phyloP scores from a whole-genome alignment of 2,797 vertebrate genomes.

The Crocidura indochinensis region DNA sequence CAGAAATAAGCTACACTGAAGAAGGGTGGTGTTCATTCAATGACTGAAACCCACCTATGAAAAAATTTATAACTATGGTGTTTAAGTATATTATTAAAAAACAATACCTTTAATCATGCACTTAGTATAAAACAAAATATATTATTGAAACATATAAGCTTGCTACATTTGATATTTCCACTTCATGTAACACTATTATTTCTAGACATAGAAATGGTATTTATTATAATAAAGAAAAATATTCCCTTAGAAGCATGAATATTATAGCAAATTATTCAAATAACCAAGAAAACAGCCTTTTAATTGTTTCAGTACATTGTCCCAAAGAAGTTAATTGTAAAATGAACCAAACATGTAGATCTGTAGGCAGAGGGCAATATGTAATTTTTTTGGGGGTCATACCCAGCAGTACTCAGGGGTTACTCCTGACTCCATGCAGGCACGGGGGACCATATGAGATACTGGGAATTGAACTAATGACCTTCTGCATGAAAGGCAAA shows the following conservation, averaged over 20 bases:
- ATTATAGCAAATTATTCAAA: slow-evolving; percentile 51
- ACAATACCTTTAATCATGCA: slow-evolving; percentile 48
- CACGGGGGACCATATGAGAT: too few species aligned
- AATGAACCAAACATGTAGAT: slow-evolving; percentile 25
- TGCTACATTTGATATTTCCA: slow-evolving; percentile 51
- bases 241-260: slow-evolving; percentile 27
- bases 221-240: slow-evolving; percentile 52
- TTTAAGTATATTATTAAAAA: not conserved
- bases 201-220: slow-evolving; percentile 16
- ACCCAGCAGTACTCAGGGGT: too few species aligned
- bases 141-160: slow-evolving; percentile 51
- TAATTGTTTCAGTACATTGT: not conserved
- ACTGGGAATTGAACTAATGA: too few species aligned
- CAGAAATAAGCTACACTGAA: too few species aligned
- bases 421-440: too few species aligned
- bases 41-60: too few species aligned
- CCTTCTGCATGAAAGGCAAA: too few species aligned
- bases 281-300: not conserved
- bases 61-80: too few species aligned
- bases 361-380: slow-evolving; percentile 1
- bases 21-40: too few species aligned
- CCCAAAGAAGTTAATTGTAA: slow-evolving; percentile 29
- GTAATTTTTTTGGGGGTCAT: not conserved
- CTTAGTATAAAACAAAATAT: slow-evolving; percentile 31
- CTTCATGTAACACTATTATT: slow-evolving; percentile 51